Conservation (phyloP, 1,140 invertebrate genomes). For the Colletes latitarsis region DNA sequence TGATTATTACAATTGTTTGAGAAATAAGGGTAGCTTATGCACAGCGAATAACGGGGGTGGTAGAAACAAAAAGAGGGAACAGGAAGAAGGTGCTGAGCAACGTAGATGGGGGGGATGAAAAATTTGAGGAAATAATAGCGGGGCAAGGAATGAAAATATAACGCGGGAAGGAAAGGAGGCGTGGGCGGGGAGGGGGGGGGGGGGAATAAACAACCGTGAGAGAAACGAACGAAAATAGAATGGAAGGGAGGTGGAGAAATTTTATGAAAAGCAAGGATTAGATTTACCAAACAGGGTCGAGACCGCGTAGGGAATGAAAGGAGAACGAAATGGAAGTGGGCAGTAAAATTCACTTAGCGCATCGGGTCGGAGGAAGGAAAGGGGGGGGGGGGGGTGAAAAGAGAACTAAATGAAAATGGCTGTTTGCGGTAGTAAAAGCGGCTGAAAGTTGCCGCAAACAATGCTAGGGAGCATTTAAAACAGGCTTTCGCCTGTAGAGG, state of each 20-base stretch:
- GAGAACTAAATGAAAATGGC: constrained; percentile 51
- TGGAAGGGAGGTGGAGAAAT: not conserved
- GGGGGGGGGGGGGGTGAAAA: no score
- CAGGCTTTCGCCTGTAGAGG: constrained; percentile 3
- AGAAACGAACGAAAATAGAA: not conserved
- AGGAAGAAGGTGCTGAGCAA: no score
- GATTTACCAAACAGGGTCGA: constrained; percentile 43
- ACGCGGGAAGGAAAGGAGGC: no score
- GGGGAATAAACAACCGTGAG: not conserved
- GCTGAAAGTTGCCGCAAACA: constrained; percentile 54
- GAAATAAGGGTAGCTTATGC: no score
- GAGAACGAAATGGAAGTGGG: constrained; percentile 29
- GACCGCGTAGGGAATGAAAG: constrained; percentile 43
- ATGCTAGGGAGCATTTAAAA: constrained; percentile 39
- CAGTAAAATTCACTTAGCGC: constrained; percentile 48
- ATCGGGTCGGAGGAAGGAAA: not conserved
- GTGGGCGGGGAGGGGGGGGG: not conserved
- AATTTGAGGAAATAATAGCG: no score
- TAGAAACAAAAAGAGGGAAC: no score
- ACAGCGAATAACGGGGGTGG: no score
- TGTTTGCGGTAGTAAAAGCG: constrained; percentile 52
- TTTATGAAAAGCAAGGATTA: constrained; percentile 50
- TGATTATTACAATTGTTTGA: no score
- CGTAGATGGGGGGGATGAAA: no score
- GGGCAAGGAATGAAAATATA: no score